Conservation (phyloP, 1,140 invertebrate genomes). For the Drosophila parabipectinata region DNA sequence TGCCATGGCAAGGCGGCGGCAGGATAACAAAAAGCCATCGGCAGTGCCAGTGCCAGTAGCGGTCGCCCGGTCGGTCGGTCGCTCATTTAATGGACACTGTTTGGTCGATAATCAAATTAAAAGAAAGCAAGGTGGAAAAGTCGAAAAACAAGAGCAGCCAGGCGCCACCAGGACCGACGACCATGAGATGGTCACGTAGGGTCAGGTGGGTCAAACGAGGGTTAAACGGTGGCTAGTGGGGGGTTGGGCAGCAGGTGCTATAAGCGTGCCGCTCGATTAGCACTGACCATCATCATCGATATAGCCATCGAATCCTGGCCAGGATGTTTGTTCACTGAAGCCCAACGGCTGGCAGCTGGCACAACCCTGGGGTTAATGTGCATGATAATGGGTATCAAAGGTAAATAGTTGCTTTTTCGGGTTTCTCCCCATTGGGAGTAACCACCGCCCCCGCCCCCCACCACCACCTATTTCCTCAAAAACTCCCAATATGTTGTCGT, state of each 20-base stretch:
- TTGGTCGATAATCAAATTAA: constrained; percentile 84
- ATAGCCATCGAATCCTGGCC: constrained; percentile 2
- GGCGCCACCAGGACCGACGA: constrained; percentile 35
- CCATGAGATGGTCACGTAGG: constrained; percentile 35
- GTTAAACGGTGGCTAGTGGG: constrained; percentile 3
- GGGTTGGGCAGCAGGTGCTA: constrained; percentile 12
- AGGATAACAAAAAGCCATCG: constrained; percentile 47
- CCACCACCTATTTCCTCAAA: too few species aligned
- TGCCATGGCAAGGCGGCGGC: constrained; percentile 62
- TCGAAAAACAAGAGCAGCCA: constrained; percentile 11
- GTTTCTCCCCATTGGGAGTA: neutral
- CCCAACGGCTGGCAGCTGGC: constrained; percentile 14
- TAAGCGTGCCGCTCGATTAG: constrained; percentile 62
- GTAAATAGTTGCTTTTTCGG: neutral
- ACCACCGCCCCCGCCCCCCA: too few species aligned
- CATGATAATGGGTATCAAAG: neutral
- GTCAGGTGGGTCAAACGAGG: constrained; percentile 13
- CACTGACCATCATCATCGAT: constrained; percentile 48
- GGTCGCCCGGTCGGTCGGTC: constrained; percentile 44
- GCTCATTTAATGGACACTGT: constrained; percentile 82
- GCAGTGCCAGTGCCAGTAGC: constrained; percentile 33
- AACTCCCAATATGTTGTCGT: constrained; percentile 37
- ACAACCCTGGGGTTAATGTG: neutral
- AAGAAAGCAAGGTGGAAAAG: constrained; percentile 31
- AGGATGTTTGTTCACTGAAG: constrained; percentile 35